These are phyloP conservation scores for Camponotus pennsylvanicus DNA, from an alignment of 1,140 invertebrate species.

Conservation along the genomic window DNA sequence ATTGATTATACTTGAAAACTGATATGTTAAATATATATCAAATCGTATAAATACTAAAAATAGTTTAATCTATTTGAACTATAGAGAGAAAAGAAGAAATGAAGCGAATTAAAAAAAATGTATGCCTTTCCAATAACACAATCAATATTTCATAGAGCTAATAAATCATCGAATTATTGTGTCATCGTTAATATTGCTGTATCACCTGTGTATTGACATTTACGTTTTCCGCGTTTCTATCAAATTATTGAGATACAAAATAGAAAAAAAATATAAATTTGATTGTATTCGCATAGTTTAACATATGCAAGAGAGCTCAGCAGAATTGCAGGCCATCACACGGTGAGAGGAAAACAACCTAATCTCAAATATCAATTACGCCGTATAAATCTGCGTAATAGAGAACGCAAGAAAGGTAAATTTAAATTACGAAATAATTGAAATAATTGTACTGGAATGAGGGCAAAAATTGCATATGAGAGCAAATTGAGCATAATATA, in stretches of 20 bases:
- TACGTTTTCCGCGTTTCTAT: slow-evolving; percentile 2
- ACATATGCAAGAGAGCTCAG: not conserved
- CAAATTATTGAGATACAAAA: not conserved
- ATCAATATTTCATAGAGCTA: not conserved
- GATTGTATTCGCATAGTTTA: not conserved
- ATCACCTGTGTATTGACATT: not conserved
- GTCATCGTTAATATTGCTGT: not conserved
- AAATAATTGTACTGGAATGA: slow-evolving; percentile 31
- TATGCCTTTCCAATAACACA: not conserved
- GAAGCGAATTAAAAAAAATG: not conserved
- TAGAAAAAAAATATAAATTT: slow-evolving; percentile 9
- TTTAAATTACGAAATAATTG: slow-evolving; percentile 33
- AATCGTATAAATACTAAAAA: not conserved
- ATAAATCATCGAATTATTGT: slow-evolving; percentile 17
- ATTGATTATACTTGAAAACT: not conserved
- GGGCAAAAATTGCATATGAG: slow-evolving; percentile 8
- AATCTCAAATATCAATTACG: slow-evolving; percentile 47
- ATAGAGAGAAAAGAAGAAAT: not conserved
- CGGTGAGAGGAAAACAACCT: slow-evolving; percentile 41
- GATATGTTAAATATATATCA: not conserved
- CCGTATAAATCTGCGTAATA: slow-evolving; percentile 40
- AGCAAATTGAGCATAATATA: slow-evolving; percentile 5
- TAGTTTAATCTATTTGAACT: not conserved
- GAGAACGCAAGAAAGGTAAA: slow-evolving; percentile 28
- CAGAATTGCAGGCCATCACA: not conserved